Percentiles rank a stretch among this genome's conserved stretches.
Conservation (phyloP, 2,888 invertebrate genomes). For the Acronicta alni region DNA sequence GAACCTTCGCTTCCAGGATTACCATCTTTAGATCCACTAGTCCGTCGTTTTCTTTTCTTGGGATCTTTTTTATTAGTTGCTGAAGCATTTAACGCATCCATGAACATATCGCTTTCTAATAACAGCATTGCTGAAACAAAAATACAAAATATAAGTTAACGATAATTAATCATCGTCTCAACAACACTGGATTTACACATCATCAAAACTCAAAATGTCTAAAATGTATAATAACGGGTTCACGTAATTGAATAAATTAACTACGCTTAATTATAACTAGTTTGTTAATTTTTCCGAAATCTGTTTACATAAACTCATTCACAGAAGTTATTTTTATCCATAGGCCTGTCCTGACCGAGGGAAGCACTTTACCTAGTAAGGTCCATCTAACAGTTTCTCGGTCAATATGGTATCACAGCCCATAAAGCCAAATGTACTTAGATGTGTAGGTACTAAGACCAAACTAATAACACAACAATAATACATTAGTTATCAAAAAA, state of each 20-base stretch:
- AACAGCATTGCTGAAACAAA: constrained; percentile 92
- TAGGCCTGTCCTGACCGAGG: neutral
- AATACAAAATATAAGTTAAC: constrained; percentile 39
- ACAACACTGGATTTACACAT: neutral
- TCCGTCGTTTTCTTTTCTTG: constrained; percentile 94
- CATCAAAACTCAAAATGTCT: constrained; percentile 15
- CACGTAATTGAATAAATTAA: neutral
- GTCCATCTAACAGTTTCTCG: neutral
- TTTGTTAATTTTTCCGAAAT: no score
- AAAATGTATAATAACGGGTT: constrained; percentile 55
- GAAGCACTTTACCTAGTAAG: neutral
- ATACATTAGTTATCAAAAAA: no score
- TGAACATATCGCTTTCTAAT: constrained; percentile 97
- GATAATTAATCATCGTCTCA: neutral
- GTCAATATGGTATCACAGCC: neutral
- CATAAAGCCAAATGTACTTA: neutral
- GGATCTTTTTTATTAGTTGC: constrained; percentile 93
- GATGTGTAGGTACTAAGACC: no score
- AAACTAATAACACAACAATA: no score
- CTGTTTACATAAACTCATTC: no score
- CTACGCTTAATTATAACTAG: no score
- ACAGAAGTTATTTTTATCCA: neutral
- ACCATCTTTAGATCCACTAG: constrained; percentile 92
- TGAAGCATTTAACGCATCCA: constrained; percentile 95
- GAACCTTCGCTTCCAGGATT: constrained; percentile 82